These are phyloP conservation scores for Sthenelais limicola DNA, from an alignment of 2,888 invertebrate species.

Conservation along the genomic window DNA sequence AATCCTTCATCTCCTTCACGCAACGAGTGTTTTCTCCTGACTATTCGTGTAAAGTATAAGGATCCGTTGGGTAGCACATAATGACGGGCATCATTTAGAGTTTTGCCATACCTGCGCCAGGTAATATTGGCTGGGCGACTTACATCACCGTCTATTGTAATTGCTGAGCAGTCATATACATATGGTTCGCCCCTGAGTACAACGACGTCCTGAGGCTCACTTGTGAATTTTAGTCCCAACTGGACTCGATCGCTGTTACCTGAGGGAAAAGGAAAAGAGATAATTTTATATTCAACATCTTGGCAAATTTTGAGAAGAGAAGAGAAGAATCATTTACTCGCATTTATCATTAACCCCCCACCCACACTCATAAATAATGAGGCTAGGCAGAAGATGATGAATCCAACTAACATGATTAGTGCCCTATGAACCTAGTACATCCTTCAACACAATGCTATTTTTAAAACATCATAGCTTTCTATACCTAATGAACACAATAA, in stretches of 20 bases:
- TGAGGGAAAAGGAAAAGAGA: no score
- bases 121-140: conserved; percentile 33
- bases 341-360: no score
- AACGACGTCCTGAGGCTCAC: conserved; percentile 41
- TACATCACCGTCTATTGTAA: neutral
- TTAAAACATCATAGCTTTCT: no score
- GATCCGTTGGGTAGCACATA: conserved; percentile 39
- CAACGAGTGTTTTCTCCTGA: conserved; percentile 23
- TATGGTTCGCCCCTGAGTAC: conserved; percentile 38
- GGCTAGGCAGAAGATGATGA: no score
- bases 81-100: conserved; percentile 2
- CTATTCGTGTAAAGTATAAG: conserved; percentile 37
- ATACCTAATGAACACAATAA: no score
- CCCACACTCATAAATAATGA: no score
- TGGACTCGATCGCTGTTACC: conserved; percentile 10
- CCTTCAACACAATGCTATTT: no score
- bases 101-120: conserved; percentile 24
- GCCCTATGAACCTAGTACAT: no score
- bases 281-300: no score
- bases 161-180: conserved; percentile 26
- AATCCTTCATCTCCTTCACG: conserved; percentile 37
- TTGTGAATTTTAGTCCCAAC: conserved; percentile 33
- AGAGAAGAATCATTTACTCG: no score
- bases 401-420: no score
- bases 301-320: no score